Base-by-base conservation (phyloP, 2,797 vertebrate genomes). In the Euthynnus affinis region DNA sequence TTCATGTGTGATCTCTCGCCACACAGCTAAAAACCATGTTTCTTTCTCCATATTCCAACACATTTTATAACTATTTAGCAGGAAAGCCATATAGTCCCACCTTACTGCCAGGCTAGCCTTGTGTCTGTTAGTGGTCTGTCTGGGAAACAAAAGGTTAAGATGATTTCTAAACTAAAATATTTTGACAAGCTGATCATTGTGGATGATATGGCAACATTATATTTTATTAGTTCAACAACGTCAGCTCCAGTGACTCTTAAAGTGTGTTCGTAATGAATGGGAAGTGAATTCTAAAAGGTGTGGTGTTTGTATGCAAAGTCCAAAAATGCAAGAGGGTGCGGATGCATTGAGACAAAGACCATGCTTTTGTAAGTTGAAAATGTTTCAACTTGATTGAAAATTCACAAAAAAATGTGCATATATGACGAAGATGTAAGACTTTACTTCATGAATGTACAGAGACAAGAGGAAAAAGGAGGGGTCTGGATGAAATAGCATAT, bases 1-100 rank as follows among this genome's bases (percentile, higher is more conserved):
- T 55, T 71, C 52, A 62, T 74, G 65, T 51, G 29, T 65, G 65
- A 64, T 66, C 42, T 44, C 29, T 13, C 10, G 56, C 15, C 29
- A 56, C 29, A 56, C 52, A 64, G 48, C 20, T 34, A 12, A 56
- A 56, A 58, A 15, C 3, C 7, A 34, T 40, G 3, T 61, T 63
- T 73, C 27, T 22, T 49, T n/a, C 23, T 57, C 60, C 23, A 27
- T 22, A 29, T 51, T 23, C 27, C 51, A 42, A 17, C 2, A 14
- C 1, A 20, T 25, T 17, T 7, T 55, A 8, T 34, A 72, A 29
- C 42, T n/a, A 15, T 15, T 9, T 44, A 44, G 6, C 17, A 48
- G 44, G 14, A 61, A 10, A 49, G 15, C 44, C 44, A 48, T 22
- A 56, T 3, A 42, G 15, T 22, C n/a, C 9, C 18, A 6, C 40